Base-by-base conservation (phyloP, 2,113 vertebrate species). In the Pongo pygmaeus region DNA sequence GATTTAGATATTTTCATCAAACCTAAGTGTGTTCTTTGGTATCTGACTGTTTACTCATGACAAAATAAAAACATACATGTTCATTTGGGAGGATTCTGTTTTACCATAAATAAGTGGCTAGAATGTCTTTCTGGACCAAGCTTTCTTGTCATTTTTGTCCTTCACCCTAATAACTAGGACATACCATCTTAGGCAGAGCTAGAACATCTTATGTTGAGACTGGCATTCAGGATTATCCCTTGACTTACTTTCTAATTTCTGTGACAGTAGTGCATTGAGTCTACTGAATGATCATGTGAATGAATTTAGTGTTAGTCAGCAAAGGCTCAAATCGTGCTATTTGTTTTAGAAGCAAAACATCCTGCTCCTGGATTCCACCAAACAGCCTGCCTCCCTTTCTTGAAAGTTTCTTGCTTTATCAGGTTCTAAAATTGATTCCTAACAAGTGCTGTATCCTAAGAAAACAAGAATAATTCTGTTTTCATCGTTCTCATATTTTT, bases 401-500 rank as follows among this genome's bases (percentile, higher is more conserved):
- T 95, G 27, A 92, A 67, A 57, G 55, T 74, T 86, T 32, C 14
- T 4, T 86, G 70, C 69, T 16, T 81, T 91, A 20, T 84, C 14
- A 18, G 61, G 43, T 61, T 80, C 91, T 95, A 52, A 92, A 77
- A 55, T 93, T 89, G 67, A 18, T 72, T 92, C 43, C 5, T 64
- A 79, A 80, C 0, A 14, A 77, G 25, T 43, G 25, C 57, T 38
- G 6, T 40, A 46, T 46, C 79, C 93, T 74, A 90, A 46, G 30
- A 95, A 91, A 96, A 57, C 32, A 79, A 55, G 95, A 92, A 46
- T 72, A 32, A 69, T 48, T 79, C 23, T 59, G 11, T n/a, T 93
- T 97, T 59, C n/a, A 38, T 84, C 40, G 5, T 57, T 90, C 52
- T 89, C 46, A 1, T 61, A 20, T 77, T 95, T 96, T 96, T 85